Conservation (phyloP, 2,888 invertebrate genomes). For the Drosophila meridiana region DNA sequence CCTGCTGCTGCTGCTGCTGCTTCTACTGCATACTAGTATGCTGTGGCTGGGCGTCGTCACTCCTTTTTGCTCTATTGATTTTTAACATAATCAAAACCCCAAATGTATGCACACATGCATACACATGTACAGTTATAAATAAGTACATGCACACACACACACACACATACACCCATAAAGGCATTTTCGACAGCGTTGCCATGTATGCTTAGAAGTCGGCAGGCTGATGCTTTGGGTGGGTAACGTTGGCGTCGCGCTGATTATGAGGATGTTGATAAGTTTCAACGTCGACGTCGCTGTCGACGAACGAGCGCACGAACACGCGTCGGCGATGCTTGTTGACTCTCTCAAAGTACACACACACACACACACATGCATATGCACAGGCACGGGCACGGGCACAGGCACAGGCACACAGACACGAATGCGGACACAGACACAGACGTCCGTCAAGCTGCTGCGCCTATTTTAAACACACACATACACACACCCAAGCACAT, state of each 20-base stretch:
- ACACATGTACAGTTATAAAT: constrained; percentile 42
- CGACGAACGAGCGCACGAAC: constrained; percentile 31
- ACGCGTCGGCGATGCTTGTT: constrained; percentile 53
- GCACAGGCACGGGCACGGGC: neutral
- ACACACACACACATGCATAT: constrained; percentile 13
- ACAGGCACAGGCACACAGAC: constrained; percentile 2
- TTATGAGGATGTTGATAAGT: constrained; percentile 82
- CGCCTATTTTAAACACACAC: constrained; percentile 66
- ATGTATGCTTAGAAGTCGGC: constrained; percentile 53
- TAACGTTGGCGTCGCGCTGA: constrained; percentile 71
- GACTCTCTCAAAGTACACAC: constrained; percentile 47
- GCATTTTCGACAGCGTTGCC: constrained; percentile 59
- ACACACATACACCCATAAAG: constrained; percentile 22
- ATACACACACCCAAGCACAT: constrained; percentile 25
- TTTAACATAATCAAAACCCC: constrained; percentile 83
- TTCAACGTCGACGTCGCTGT: constrained; percentile 56
- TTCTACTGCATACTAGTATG: constrained; percentile 13
- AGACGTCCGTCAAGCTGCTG: constrained; percentile 68
- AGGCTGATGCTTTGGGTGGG: constrained; percentile 50
- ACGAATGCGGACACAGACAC: constrained; percentile 16
- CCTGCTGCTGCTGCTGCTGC: neutral
- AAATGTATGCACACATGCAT: constrained; percentile 69
- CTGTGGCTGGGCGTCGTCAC: constrained; percentile 61
- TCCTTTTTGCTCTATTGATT: constrained; percentile 84
- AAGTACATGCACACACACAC: constrained; percentile 48